Conservation (phyloP, 2,888 invertebrate genomes). For the Napeogenes sylphis region DNA sequence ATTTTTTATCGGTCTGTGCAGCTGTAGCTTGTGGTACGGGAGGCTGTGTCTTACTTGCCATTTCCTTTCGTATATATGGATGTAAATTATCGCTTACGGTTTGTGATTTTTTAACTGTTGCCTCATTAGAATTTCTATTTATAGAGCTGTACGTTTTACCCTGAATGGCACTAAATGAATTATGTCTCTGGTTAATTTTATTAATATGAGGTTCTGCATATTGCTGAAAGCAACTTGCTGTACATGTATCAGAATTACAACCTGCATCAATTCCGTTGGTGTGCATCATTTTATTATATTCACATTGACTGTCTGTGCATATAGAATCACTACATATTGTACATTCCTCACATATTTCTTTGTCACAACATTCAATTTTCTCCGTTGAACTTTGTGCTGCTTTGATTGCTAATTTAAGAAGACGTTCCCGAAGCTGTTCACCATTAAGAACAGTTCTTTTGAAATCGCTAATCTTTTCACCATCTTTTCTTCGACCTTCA, state of each 20-base stretch:
- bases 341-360: constrained; percentile 72
- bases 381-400: constrained; percentile 66
- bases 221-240: constrained; percentile 65
- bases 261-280: constrained; percentile 65
- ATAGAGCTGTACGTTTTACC: constrained; percentile 57
- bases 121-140: constrained; percentile 52
- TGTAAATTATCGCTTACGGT: constrained; percentile 69
- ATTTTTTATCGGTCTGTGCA: constrained; percentile 34
- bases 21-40: constrained; percentile 27
- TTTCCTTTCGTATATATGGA: constrained; percentile 74
- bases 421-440: constrained; percentile 81
- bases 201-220: constrained; percentile 50
- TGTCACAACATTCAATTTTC: constrained; percentile 75
- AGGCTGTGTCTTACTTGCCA: constrained; percentile 48
- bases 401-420: constrained; percentile 80
- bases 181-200: constrained; percentile 66
- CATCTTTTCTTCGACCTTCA: constrained; percentile 46
- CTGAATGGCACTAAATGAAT: constrained; percentile 71
- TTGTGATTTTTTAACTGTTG: constrained; percentile 68
- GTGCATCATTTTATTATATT: constrained; percentile 70
- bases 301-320: constrained; percentile 73
- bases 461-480: constrained; percentile 64
- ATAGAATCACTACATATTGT: constrained; percentile 74
- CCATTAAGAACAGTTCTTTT: constrained; percentile 78
- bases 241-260: constrained; percentile 67